Percentiles rank a stretch among this genome's conserved stretches.
Evolutionary conservation across 2,888 invertebrate genomes (phyloP).

Genomic region (Harpalus rufipes): DNA sequence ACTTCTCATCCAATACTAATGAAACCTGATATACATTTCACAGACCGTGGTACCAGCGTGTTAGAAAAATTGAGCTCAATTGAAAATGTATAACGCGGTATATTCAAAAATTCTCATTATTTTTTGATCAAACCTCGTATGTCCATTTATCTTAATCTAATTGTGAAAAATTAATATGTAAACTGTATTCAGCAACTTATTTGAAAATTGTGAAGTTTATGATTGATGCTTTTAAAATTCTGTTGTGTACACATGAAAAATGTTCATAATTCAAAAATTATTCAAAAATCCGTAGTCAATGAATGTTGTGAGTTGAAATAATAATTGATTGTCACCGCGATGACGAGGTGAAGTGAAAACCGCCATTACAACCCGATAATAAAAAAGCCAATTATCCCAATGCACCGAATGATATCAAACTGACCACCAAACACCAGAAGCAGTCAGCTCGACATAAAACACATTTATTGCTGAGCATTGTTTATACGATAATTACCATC

Average conservation of each 20-base stretch:
- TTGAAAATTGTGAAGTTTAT: background rate
- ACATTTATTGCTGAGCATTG: constrained; percentile 14
- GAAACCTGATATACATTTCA: no score
- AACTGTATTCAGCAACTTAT: background rate
- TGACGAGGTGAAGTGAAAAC: constrained; percentile 11
- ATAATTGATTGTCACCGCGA: constrained; percentile 12
- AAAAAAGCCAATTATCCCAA: constrained; percentile 31
- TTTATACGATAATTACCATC: constrained; percentile 41
- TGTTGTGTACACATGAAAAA: constrained; percentile 6
- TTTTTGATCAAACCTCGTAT: background rate
- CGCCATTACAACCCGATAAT: constrained; percentile 17
- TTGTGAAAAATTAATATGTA: constrained; percentile 3
- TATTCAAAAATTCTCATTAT: no score
- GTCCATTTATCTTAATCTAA: background rate
- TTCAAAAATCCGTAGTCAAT: background rate
- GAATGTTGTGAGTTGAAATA: background rate
- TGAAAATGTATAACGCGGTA: no score
- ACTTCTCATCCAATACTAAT: no score
- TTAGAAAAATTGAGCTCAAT: no score
- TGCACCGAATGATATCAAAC: constrained; percentile 10
- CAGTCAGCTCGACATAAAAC: constrained; percentile 6
- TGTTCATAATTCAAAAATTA: constrained; percentile 16
- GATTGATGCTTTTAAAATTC: background rate
- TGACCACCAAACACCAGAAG: background rate
- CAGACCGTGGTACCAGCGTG: no score